Evolutionary conservation across 2,888 invertebrate genomes (phyloP).

Genomic region (Uloborus plumipes): DNA sequence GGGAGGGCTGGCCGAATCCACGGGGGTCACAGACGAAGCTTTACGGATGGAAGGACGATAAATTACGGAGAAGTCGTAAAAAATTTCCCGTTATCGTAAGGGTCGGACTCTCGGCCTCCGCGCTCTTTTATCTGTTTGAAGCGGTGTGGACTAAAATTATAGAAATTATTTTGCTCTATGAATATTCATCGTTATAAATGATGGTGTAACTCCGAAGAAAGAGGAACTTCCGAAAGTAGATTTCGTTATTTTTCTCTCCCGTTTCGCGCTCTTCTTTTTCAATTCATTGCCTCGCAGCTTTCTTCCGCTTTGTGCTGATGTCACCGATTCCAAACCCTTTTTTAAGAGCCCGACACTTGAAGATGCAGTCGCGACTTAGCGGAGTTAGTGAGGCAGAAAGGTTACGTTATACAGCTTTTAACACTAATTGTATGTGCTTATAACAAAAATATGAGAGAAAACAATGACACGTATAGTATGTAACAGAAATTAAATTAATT

Average conservation of each 20-base stretch:
- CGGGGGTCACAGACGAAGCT: conserved; percentile 51
- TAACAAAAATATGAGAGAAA: too few relatives aligned
- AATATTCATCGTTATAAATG: conserved; percentile 57
- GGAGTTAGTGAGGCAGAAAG: too few relatives aligned
- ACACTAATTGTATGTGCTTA: too few relatives aligned
- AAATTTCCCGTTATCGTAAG: conserved; percentile 54
- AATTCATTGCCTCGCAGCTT: neutral
- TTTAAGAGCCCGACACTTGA: too few relatives aligned
- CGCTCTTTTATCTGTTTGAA: conserved; percentile 38
- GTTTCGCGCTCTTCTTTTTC: conserved; percentile 1
- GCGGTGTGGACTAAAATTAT: conserved; percentile 46
- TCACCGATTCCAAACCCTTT: too few relatives aligned
- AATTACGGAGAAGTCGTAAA: conserved; percentile 61
- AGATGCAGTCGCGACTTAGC: too few relatives aligned
- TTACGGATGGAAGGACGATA: conserved; percentile 62
- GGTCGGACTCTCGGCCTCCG: conserved; percentile 25
- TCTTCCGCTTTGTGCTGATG: too few relatives aligned
- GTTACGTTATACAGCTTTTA: too few relatives aligned
- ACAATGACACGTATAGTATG: too few relatives aligned
- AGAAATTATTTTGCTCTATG: conserved; percentile 59
- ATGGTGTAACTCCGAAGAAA: conserved; percentile 43
- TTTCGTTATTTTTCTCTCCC: conserved; percentile 11
- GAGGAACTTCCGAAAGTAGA: neutral
- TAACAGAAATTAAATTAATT: too few relatives aligned
- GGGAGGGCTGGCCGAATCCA: conserved; percentile 28